Base-by-base conservation (phyloP, 2,888 invertebrate species). In the Tineola bisselliella region DNA sequence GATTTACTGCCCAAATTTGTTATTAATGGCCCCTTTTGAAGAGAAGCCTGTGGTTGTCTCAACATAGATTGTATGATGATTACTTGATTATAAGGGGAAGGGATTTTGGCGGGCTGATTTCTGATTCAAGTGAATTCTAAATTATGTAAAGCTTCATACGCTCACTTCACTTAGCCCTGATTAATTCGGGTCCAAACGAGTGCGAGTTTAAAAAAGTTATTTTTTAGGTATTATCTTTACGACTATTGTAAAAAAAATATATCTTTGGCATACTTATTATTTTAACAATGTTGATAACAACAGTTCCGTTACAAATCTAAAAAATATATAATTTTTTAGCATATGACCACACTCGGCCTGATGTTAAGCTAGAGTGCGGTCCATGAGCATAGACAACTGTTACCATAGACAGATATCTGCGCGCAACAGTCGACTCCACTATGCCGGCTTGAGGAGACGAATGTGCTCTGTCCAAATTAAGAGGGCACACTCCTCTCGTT, bases 1-100 rank as follows among this genome's bases (percentile, higher is more conserved):
- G 82, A 83, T 86, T 84, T 84, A 77, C 74, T 75, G 70, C 75
- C 81, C 80, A 77, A 83, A 84, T 86, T 48, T 48, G 48, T 54
- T 54, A 54, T 54, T 54, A 54, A 25, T 54, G 54, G 54, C 25
- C 68, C 76, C 72, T 76, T 79, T 80, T 81, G 76, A 77, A 76
- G 74, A 65, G 67, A 71, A 17, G 33, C 18, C 70, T 56, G 33
- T 33, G 58, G 31, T 31, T 76, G 70, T 70, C 63, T 64, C 75
- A 73, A 73, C 73, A 71, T 75, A 70, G 67, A 71, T 33, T 58
- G 58, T 58, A 58, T 33, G 72, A 75, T 81, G 81, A 84, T 84
- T 80, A 76, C 74, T 75, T 77, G 78, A 81, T 78, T 80, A 74
- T 69, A 59, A 58, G 33, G 58, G 58, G 33, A 15, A 58, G 58